Conservation (phyloP, 1,140 invertebrate genomes). For the Polypedilum pembai region DNA sequence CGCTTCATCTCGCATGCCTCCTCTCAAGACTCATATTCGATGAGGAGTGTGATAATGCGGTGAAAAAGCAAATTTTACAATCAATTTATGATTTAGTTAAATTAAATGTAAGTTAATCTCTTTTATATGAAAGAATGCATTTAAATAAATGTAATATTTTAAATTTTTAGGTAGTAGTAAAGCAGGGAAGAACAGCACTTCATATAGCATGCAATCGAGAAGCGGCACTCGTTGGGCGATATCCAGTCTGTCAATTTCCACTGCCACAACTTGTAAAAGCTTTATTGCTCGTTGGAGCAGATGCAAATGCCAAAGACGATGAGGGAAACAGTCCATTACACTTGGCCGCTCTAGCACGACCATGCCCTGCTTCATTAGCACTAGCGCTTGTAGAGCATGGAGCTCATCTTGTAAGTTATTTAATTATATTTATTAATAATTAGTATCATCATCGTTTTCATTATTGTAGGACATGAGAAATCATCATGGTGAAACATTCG, state of each 20-base stretch:
- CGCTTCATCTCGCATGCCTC: constrained; percentile 70
- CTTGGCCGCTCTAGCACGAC: constrained; percentile 43
- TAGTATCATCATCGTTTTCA: constrained; percentile 27
- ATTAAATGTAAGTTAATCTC: constrained; percentile 53
- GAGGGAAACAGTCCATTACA: constrained; percentile 78
- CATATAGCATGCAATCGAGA: constrained; percentile 71
- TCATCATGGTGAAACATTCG: constrained; percentile 66
- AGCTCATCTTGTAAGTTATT: constrained; percentile 60
- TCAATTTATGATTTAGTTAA: constrained; percentile 67
- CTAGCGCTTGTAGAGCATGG: constrained; percentile 64
- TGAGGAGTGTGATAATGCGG: constrained; percentile 46
- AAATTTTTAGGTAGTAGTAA: constrained; percentile 44
- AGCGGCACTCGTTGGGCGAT: constrained; percentile 52
- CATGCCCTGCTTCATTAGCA: constrained; percentile 58
- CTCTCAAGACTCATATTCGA: constrained; percentile 57
- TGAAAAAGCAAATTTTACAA: constrained; percentile 51
- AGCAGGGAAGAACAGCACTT: constrained; percentile 65
- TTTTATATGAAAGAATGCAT: too few species aligned
- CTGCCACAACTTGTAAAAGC: constrained; percentile 64
- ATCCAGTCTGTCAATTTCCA: constrained; percentile 69
- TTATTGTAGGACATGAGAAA: constrained; percentile 64
- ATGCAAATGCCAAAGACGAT: constrained; percentile 64
- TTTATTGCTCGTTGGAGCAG: constrained; percentile 73
- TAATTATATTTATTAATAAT: background rate
- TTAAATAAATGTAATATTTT: too few species aligned